Evolutionary conservation across 2,888 invertebrate genomes (phyloP).

Genomic region (Tridacna gigas): DNA sequence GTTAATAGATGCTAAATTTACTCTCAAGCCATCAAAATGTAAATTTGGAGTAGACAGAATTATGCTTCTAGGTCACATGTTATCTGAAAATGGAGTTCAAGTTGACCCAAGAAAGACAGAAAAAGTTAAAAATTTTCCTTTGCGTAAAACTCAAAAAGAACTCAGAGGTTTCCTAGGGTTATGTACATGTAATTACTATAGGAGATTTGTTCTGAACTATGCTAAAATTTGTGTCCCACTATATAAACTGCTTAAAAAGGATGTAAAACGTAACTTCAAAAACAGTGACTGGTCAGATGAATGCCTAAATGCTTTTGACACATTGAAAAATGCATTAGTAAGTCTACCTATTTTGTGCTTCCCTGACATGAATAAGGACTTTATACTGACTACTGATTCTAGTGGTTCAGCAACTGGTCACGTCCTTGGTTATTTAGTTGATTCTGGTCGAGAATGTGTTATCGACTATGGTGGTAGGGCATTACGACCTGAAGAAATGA

Average conservation of each 20-base stretch:
- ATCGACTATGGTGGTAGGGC: conserved; percentile 53
- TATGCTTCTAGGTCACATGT: conserved; percentile 54
- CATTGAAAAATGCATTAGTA: conserved; percentile 49
- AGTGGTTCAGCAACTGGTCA: conserved; percentile 54
- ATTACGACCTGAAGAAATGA: conserved; percentile 52
- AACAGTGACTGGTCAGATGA: conserved; percentile 12
- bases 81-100: conserved; percentile 51
- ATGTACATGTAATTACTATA: conserved; percentile 62
- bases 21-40: conserved; percentile 64
- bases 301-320: conserved; percentile 56
- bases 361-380: conserved; percentile 32
- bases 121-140: conserved; percentile 52
- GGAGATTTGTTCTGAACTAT: conserved; percentile 54
- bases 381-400: conserved; percentile 60
- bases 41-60: conserved; percentile 50
- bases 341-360: conserved; percentile 60
- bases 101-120: conserved; percentile 56
- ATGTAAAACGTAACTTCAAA: conserved; percentile 17
- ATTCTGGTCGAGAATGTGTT: conserved; percentile 51
- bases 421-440: conserved; percentile 54
- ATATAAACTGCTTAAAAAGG: conserved; percentile 34
- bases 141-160: conserved; percentile 49
- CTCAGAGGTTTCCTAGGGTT: conserved; percentile 61
- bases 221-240: conserved; percentile 51
- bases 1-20: conserved; percentile 46